Evolutionary conservation across 1,140 invertebrate species (phyloP), one percentile per base, ranked within the genome.

Genomic region (Penaeus chinensis): DNA sequence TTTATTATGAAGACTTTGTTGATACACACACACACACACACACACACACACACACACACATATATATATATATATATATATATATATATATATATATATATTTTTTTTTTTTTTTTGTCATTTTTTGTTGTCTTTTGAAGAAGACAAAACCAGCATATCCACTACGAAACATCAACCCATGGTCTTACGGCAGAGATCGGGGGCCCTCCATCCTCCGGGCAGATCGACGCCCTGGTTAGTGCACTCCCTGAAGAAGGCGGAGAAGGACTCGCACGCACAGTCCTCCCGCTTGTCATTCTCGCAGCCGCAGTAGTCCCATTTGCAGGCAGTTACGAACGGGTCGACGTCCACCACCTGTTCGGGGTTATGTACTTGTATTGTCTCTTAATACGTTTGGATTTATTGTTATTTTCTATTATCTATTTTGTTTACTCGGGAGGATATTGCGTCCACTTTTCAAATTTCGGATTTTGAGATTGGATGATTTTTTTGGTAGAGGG

Each of bases 221-320:
- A 95, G 91, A 19, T 89, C 93, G 0, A 95, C 91, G 24, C 95
- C 95, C 61, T 94, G 95, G 93, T 18, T 93, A 32, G 76, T 92
- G 91, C 96, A 98, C 89, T 96, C 95, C 90, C 94, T 94, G 3
- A 96, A 95, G 91, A 96, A 96, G 82, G 96, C 95, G 5, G 95
- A 94, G 79, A 97, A 94, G 3, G 95, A 95, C 76, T 95, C 94
- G 91, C 97, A 98, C 2, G 95, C 95, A 91, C 96, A 97, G 16
- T 90, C 76, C 54, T 90, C 83, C 3, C 69, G 84, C 77, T 93
- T 93, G 71, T 93, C 90, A 16, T 47, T 77, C 74, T 94, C 94
- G 92, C 97, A 98, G 24, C 95, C 94, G 91, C 97, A 98, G 92
- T 97, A 94, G 91, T 98, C 97, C 92, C 95, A 97, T 87, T 97